A percentile compares a stretch with the other conserved stretches of the same genome.
Conservation (phyloP, 2,888 invertebrate species). For the Agrypnus murinus region DNA sequence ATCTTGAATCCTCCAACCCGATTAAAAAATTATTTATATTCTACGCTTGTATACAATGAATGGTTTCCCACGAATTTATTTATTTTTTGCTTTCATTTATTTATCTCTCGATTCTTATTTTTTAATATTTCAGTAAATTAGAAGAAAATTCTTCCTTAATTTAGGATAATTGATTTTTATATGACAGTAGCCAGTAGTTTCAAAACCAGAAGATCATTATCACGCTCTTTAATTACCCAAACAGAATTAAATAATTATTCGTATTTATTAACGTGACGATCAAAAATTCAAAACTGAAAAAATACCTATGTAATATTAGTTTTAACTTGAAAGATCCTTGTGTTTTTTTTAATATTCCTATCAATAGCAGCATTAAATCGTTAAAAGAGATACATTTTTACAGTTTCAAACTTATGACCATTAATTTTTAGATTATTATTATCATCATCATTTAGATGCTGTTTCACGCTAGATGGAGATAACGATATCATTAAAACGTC, state of each 20-base stretch:
- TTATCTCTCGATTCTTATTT: not conserved
- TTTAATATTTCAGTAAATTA: conserved; percentile 16
- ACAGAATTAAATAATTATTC: conserved; percentile 20
- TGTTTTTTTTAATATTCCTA: not conserved
- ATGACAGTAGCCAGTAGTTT: conserved; percentile 13
- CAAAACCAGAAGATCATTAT: conserved; percentile 21
- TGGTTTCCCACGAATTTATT: conserved; percentile 5
- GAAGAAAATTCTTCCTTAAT: conserved; percentile 4
- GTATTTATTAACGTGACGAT: conserved; percentile 8
- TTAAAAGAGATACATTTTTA: not conserved
- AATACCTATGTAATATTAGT: too few species aligned
- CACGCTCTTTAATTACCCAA: conserved; percentile 7
- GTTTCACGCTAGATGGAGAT: too few species aligned
- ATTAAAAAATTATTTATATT: not conserved
- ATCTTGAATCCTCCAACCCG: not conserved
- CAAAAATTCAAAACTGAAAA: conserved; percentile 8
- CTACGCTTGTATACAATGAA: not conserved
- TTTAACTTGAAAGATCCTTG: too few species aligned
- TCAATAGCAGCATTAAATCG: not conserved
- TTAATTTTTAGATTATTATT: not conserved
- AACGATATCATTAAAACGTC: too few species aligned
- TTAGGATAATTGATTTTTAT: conserved; percentile 23
- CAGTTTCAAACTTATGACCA: not conserved
- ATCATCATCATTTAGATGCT: too few species aligned
- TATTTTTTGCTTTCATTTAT: not conserved